These are phyloP conservation scores for Pocota personata DNA, from an alignment of 2,888 invertebrate species.

Conservation along the genomic window DNA sequence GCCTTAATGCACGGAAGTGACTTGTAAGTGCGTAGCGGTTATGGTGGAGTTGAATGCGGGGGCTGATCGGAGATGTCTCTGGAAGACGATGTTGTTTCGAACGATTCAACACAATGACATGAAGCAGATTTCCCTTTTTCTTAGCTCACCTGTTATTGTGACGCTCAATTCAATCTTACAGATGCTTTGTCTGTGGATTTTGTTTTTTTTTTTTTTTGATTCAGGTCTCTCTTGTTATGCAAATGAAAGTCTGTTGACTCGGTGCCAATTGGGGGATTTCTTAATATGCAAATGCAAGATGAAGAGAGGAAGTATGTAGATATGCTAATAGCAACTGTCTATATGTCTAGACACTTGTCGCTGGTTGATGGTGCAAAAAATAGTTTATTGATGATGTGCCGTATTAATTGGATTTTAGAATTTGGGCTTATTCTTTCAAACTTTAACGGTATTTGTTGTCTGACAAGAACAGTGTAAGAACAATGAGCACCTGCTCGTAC, in stretches of 20 bases:
- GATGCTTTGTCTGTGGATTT: neutral
- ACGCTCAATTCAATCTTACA: neutral
- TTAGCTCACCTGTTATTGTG: neutral
- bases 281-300: neutral
- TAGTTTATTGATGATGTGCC: too few relatives aligned
- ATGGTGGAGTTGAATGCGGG: neutral
- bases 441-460: too few relatives aligned
- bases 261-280: neutral
- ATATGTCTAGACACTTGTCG: neutral
- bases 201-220: neutral
- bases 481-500: too few relatives aligned
- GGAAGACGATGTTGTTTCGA: too few relatives aligned
- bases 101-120: neutral
- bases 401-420: too few relatives aligned
- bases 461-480: too few relatives aligned
- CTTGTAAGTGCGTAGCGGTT: neutral
- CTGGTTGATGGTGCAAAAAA: neutral
- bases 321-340: neutral
- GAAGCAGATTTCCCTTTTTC: conserved; percentile 8
- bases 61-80: neutral
- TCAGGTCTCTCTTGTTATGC: conserved; percentile 26
- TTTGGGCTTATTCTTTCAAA: too few relatives aligned
- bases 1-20: conserved; percentile 51
- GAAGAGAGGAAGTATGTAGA: neutral
- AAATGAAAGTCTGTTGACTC: neutral